Evolutionary conservation across 2,113 vertebrate genomes (phyloP), one percentile per base, ranked within the genome.

Genomic region (Odobenus rosmarus): DNA sequence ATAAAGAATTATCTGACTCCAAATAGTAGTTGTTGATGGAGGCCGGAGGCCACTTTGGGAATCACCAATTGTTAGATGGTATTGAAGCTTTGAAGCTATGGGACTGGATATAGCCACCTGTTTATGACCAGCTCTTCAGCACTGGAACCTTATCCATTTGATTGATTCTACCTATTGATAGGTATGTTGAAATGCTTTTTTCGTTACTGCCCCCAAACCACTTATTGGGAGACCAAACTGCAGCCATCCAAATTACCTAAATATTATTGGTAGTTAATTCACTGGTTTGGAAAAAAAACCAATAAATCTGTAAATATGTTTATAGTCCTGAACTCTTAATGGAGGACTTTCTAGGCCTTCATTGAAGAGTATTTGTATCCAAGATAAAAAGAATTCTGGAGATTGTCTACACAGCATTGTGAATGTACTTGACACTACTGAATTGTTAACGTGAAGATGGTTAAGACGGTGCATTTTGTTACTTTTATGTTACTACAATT

Each of bases 121-220:
- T 33, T 88, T 71, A 51, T 62, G 46, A 39, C 46, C 36, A 36
- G 23, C 36, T 74, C n/a, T 83, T 96, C 36, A 90, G 59, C 26
- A n/a, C 21, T 77, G 80, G 24, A 93, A 7, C 4, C 36, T 79
- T 80, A 76, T 19, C 61, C 31, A 80, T 28, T 97, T 77, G 80
- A 67, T 80, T 82, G 26, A 88, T 91, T 81, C 46, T 89, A 16
- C 57, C 46, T 97, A 93, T 93, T 84, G 77, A 88, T 93, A 31
- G 62, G 13, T 89, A 51, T 4, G 7, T 42, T 55, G 62, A 92
- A 84, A 53, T 81, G 7, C 19, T 97, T 81, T 61, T 96, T 55
- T 96, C 23, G 69, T 88, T 82, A 51, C 21, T 85, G 39, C 61
- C n/a, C 28, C 64, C 16, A 14, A 88, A 33, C 4, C 21, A 42